Evolutionary conservation across 1,140 invertebrate species (phyloP).

Genomic region (Drosophila orosa): DNA sequence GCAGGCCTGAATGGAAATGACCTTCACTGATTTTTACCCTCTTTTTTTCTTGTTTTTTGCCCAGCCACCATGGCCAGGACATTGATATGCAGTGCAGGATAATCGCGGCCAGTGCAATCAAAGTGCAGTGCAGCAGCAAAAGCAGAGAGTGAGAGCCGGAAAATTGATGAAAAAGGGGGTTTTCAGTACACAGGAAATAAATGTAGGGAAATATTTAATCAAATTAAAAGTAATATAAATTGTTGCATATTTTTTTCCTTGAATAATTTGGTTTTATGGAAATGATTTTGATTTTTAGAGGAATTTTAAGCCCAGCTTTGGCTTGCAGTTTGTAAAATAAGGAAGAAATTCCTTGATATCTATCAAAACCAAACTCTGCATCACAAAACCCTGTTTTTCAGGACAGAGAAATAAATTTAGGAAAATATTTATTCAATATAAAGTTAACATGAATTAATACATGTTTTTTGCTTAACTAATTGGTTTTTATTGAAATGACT

Average conservation of each 20-base stretch:
- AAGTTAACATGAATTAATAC: not conserved
- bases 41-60: not conserved
- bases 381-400: no score
- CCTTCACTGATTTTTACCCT: constrained; percentile 68
- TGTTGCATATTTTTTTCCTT: not conserved
- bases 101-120: constrained; percentile 77
- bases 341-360: no score
- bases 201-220: rapidly evolving
- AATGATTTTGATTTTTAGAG: no score
- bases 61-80: constrained; percentile 43
- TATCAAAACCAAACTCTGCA: no score
- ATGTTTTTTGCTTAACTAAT: not conserved
- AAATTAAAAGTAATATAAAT: not conserved
- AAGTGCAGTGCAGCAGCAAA: constrained; percentile 64
- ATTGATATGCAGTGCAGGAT: constrained; percentile 79
- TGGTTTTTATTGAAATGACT: no score
- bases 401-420: not conserved
- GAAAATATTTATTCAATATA: not conserved
- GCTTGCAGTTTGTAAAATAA: no score
- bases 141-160: constrained; percentile 2
- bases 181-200: not conserved
- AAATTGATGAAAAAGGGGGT: not conserved
- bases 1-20: constrained; percentile 62
- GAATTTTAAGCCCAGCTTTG: no score
- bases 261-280: no score